A percentile compares a stretch with the other conserved stretches of the same genome.
Evolutionary conservation across 35 echinoderm and acorn worm species (phyloP).

Genomic region (Heliocidaris erythrogramma): DNA sequence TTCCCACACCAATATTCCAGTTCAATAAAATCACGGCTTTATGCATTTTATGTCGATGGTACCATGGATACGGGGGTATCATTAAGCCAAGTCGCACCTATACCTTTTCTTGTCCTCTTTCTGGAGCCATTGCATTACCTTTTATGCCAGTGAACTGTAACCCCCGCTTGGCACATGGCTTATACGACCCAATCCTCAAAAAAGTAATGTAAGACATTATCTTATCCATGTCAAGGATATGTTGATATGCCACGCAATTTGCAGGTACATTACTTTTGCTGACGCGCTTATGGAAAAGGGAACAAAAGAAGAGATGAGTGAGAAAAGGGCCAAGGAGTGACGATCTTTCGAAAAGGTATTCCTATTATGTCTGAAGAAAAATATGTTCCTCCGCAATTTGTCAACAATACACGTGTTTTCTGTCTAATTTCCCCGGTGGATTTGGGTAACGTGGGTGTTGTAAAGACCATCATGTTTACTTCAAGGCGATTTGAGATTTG

Average conservation of each 20-base stretch:
- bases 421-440: slow-evolving; percentile 38
- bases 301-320: neutral
- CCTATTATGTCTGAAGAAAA: neutral
- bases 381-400: slow-evolving; percentile 13
- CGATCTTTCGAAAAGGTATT: neutral
- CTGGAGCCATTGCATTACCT: neutral
- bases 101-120: neutral
- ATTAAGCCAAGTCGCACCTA: neutral
- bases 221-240: neutral
- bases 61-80: neutral
- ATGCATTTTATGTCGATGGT: neutral
- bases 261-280: slow-evolving; percentile 1
- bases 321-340: neutral
- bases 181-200: neutral
- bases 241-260: neutral
- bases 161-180: neutral
- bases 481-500: slow-evolving; percentile 22
- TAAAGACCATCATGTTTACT: slow-evolving; percentile 30
- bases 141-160: slow-evolving; percentile 5
- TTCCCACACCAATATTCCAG: neutral
- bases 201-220: neutral
- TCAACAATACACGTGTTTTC: slow-evolving; percentile 43
- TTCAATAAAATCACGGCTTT: neutral
- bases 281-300: neutral
- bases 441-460: slow-evolving; percentile 29